Base-by-base conservation (phyloP, 2,113 vertebrate genomes). In the Anhinga rufa region DNA sequence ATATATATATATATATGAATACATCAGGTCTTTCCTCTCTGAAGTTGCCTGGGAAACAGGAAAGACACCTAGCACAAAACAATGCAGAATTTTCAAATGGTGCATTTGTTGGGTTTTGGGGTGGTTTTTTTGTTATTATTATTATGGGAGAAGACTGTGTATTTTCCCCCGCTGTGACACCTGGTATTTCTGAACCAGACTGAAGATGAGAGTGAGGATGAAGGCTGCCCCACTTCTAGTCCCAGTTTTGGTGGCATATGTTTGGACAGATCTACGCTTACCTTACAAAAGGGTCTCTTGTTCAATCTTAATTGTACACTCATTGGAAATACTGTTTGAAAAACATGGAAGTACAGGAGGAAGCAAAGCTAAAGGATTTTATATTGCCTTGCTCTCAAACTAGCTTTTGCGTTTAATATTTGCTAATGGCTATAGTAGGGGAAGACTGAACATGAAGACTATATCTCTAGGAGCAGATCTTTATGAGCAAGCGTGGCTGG, bases 21-120 rank as follows among this genome's bases (percentile, higher is more conserved):
- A 38, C 36, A 24, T 51, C 17, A 6, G 7, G 58, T 83, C 38
- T 92, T 85, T 7, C 68, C 49, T 76, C 57, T 6, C 57, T 19
- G 38, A 34, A 85, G 92, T 90, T 95, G 85, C 90, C 93, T 62
- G 76, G 88, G 90, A 93, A 91, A 97, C 88, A 40, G 32, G 26
- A 77, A 79, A 62, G 31, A 15, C 26, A 32, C 14, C 13, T 44
- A 1, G 8, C 26, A 58, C 42, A 42, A 62, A 92, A 70, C 29
- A 42, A 11, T 8, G 31, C 68, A 21, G 64, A 22, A 8, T 64
- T 94, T 64, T 68, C n/a, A 61, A 62, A 32, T n/a, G 21, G 13
- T 14, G 18, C 4, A 17, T 18, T 11, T 32, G 15, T 31, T 31
- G 38, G 9, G 14, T 32, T 71, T 19, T 29, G 25, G 8, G 21